phyloP scores from a whole-genome alignment of 2,888 invertebrate genomes.

The Lamellibrachia satsuma region DNA sequence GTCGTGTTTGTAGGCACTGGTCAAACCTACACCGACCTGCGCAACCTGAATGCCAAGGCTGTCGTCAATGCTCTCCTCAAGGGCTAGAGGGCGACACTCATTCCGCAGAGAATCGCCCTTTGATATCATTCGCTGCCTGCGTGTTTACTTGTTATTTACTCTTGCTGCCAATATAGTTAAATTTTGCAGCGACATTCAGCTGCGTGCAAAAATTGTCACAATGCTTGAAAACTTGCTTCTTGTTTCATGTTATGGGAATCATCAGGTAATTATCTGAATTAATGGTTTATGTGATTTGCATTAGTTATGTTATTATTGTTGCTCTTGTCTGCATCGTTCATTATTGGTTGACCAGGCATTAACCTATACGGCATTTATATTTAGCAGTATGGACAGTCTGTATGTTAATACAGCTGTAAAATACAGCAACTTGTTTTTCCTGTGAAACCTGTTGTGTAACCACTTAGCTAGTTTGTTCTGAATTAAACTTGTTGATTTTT shows the following conservation, averaged over 20 bases:
- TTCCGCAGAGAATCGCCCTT: not conserved
- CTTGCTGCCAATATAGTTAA: not conserved
- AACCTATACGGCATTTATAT: not conserved
- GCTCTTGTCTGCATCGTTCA: not conserved
- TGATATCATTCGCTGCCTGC: not conserved
- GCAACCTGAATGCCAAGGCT: slow-evolving; percentile 93
- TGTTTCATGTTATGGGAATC: not conserved
- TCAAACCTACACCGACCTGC: slow-evolving; percentile 97
- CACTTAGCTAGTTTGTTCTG: no score
- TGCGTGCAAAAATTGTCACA: not conserved
- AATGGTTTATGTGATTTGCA: not conserved
- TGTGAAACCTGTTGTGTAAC: no score
- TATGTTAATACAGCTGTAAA: no score
- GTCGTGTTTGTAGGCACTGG: slow-evolving; percentile 99
- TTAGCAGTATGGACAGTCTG: not conserved
- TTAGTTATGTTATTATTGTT: not conserved
- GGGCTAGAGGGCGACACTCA: not conserved
- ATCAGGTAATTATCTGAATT: not conserved
- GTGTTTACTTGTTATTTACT: not conserved
- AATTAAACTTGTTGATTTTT: no score
- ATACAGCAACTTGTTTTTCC: no score
- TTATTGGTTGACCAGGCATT: not conserved
- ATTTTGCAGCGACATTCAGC: not conserved
- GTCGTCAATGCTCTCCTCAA: slow-evolving; percentile 92
- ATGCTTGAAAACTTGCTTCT: not conserved